phyloP scores from a whole-genome alignment of 2,113 vertebrate species.

The Amblyornis subalaris region DNA sequence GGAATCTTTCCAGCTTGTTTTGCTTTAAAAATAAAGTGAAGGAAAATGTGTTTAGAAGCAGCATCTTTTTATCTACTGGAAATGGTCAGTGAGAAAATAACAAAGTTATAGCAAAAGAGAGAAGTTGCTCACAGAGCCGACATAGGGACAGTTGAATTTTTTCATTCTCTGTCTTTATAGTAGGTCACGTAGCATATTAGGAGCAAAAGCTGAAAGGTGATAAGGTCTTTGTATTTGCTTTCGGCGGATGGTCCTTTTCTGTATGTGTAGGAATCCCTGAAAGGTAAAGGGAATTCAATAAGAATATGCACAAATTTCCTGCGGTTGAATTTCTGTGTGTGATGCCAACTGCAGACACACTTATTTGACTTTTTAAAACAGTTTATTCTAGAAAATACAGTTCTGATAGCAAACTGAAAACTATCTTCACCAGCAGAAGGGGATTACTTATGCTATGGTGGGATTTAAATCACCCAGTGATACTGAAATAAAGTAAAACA shows the following conservation, averaged over 20 bases:
- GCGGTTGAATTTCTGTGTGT: not conserved
- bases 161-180: not conserved
- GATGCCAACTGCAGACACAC: not conserved
- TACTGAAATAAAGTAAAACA: not conserved
- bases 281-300: not conserved
- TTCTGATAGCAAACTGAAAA: not conserved
- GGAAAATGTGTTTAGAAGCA: not conserved
- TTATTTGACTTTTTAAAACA: not conserved
- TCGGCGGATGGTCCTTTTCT: not conserved
- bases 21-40: not conserved
- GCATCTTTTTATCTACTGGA: not conserved
- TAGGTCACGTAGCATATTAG: not conserved
- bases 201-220: not conserved
- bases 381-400: not conserved
- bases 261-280: not conserved
- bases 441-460: not conserved
- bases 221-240: not conserved
- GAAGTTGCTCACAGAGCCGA: not conserved
- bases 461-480: not conserved
- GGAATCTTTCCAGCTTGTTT: not conserved
- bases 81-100: not conserved
- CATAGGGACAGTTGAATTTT: not conserved
- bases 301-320: not conserved
- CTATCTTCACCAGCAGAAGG: not conserved
- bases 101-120: not conserved